phyloP scores from a whole-genome alignment of 2,113 vertebrate genomes.

The Cnemophilus loriae region DNA sequence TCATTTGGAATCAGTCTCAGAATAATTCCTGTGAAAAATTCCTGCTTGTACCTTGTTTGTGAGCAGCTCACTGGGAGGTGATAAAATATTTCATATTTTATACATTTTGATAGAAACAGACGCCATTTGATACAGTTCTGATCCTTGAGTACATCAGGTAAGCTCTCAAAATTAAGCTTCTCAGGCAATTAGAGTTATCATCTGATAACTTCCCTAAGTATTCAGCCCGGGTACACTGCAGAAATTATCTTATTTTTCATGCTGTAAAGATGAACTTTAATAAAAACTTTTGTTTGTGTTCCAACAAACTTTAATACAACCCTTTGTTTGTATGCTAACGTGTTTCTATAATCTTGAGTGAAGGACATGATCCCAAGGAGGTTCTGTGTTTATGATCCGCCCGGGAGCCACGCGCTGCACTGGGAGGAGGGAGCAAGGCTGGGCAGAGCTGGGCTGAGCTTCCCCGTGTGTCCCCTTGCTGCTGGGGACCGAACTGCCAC shows the following conservation, averaged over 20 bases:
- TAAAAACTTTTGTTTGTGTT: background rate
- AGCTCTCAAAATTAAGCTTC: background rate
- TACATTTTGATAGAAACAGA: background rate
- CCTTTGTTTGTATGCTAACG: background rate
- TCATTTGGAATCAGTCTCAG: background rate
- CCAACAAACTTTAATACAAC: background rate
- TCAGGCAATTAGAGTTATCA: background rate
- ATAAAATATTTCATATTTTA: background rate
- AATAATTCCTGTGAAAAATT: background rate
- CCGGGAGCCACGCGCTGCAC: background rate
- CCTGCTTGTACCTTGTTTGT: background rate
- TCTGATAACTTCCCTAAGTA: background rate
- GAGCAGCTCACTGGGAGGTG: background rate
- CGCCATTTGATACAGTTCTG: background rate
- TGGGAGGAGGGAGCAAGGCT: background rate
- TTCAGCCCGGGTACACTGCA: background rate
- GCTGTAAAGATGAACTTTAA: background rate
- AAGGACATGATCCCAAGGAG: background rate
- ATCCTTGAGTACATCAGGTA: background rate
- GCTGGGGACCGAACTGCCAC: conserved; percentile 5
- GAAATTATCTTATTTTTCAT: background rate
- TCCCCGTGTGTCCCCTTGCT: background rate
- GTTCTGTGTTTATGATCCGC: background rate
- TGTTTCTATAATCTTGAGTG: background rate
- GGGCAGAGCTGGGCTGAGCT: background rate